These are phyloP conservation scores for Philopedon plagiatum DNA, from an alignment of 2,888 invertebrate genomes.

Conservation along the genomic window DNA sequence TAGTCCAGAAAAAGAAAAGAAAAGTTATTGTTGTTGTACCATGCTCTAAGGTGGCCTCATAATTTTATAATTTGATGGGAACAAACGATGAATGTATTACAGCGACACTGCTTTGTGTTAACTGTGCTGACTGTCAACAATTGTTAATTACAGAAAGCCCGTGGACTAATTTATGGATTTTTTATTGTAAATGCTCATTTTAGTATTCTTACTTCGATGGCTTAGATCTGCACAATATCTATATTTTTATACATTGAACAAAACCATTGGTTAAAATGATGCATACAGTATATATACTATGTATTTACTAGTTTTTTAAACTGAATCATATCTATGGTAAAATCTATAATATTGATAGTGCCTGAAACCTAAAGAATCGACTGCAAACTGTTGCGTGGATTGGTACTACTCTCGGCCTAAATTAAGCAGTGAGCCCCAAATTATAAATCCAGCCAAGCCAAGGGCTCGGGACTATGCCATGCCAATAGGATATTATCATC, in stretches of 20 bases:
- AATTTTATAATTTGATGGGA: slow-evolving; percentile 59
- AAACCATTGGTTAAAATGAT: slow-evolving; percentile 63
- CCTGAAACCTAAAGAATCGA: slow-evolving; percentile 61
- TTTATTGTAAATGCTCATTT: slow-evolving; percentile 65
- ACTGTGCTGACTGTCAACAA: slow-evolving; percentile 55
- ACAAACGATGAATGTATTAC: slow-evolving; percentile 60
- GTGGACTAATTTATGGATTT: slow-evolving; percentile 59
- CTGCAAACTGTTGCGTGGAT: slow-evolving; percentile 53
- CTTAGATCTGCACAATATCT: slow-evolving; percentile 70
- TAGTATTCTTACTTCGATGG: slow-evolving; percentile 64
- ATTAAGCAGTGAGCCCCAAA: slow-evolving; percentile 52
- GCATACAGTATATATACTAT: slow-evolving; percentile 67
- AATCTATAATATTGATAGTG: slow-evolving; percentile 64
- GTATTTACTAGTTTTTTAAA: slow-evolving; percentile 69
- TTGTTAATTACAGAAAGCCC: slow-evolving; percentile 50
- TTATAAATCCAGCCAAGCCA: slow-evolving; percentile 35
- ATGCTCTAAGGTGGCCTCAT: slow-evolving; percentile 80
- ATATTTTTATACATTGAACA: slow-evolving; percentile 70
- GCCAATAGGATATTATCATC: slow-evolving; percentile 50
- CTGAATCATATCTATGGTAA: slow-evolving; percentile 68
- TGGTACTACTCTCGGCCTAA: slow-evolving; percentile 60
- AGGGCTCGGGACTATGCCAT: slow-evolving; percentile 52
- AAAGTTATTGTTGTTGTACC: slow-evolving; percentile 94
- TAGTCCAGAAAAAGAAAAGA: slow-evolving; percentile 95
- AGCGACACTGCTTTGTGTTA: slow-evolving; percentile 59